Evolutionary conservation across 2,113 vertebrate species (phyloP).

Genomic region (Ramphastos sulfuratus): DNA sequence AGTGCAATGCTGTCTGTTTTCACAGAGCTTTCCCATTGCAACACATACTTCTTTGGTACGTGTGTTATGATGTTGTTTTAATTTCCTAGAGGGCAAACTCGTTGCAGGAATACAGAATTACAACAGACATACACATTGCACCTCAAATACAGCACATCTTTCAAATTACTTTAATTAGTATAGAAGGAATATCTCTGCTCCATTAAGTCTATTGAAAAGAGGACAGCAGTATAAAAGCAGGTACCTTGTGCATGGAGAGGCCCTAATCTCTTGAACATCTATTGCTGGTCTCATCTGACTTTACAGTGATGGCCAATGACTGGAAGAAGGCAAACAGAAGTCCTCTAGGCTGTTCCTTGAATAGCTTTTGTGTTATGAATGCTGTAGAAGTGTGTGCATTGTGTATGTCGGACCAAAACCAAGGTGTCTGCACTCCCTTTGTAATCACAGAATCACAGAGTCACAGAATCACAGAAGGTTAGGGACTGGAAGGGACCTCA

Average conservation of each 20-base stretch:
- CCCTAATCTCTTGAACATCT: background rate
- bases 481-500: too few relatives aligned
- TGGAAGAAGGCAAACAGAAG: background rate
- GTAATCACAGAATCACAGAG: background rate
- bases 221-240: background rate
- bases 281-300: background rate
- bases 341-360: background rate
- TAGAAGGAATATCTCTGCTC: background rate
- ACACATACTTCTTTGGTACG: background rate
- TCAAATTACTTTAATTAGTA: background rate
- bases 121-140: background rate
- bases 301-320: background rate
- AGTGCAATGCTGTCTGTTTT: background rate
- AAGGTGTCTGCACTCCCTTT: background rate
- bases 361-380: background rate
- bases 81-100: background rate
- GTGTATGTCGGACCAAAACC: background rate
- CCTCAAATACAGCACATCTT: background rate
- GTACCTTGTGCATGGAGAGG: background rate
- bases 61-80: background rate
- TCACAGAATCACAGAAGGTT: too few relatives aligned
- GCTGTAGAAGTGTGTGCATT: fast-evolving
- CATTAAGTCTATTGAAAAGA: background rate
- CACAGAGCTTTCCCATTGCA: background rate
- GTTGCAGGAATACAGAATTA: background rate